These are phyloP conservation scores for Zeuzera pyrina DNA, from an alignment of 2,888 invertebrate genomes.

Conservation along the genomic window DNA sequence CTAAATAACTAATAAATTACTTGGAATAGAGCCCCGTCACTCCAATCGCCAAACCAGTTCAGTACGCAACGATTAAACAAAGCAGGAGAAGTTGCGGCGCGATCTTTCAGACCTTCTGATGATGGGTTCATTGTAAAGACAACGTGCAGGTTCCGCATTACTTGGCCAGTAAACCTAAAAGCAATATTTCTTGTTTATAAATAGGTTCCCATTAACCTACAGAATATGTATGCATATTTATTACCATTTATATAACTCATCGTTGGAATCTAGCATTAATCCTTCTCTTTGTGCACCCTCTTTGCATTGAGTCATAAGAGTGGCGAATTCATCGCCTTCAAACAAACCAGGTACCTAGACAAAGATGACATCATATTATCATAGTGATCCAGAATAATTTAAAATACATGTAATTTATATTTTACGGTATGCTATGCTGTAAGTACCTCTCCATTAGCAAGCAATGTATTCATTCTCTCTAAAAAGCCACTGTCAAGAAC, in stretches of 20 bases:
- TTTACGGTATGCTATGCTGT: neutral
- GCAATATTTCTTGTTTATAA: too few relatives aligned
- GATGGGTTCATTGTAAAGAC: slow-evolving; percentile 99
- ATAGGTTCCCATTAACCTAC: neutral
- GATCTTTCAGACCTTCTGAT: slow-evolving; percentile 97
- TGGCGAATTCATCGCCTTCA: slow-evolving; percentile 98
- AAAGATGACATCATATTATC: neutral
- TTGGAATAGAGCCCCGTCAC: slow-evolving; percentile 94
- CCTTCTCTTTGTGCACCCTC: slow-evolving; percentile 99
- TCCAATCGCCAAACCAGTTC: slow-evolving; percentile 99
- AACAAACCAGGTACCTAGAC: slow-evolving; percentile 89
- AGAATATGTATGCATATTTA: slow-evolving; percentile 2
- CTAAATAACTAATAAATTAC: slow-evolving; percentile 46
- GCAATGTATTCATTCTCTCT: slow-evolving; percentile 98
- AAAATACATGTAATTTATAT: neutral
- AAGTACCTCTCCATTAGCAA: slow-evolving; percentile 94
- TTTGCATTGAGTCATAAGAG: slow-evolving; percentile 99
- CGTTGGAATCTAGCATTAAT: slow-evolving; percentile 97
- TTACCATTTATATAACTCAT: slow-evolving; percentile 98
- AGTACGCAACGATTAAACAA: slow-evolving; percentile 99
- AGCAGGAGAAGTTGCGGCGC: slow-evolving; percentile 99
- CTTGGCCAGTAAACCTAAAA: slow-evolving; percentile 91
- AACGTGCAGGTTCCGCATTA: slow-evolving; percentile 99
- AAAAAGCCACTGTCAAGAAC: slow-evolving; percentile 98
- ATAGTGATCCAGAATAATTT: too few relatives aligned